Percentiles rank a stretch among this genome's conserved stretches.
Evolutionary conservation across 1,140 invertebrate species (phyloP).

Genomic region (Solen grandis): DNA sequence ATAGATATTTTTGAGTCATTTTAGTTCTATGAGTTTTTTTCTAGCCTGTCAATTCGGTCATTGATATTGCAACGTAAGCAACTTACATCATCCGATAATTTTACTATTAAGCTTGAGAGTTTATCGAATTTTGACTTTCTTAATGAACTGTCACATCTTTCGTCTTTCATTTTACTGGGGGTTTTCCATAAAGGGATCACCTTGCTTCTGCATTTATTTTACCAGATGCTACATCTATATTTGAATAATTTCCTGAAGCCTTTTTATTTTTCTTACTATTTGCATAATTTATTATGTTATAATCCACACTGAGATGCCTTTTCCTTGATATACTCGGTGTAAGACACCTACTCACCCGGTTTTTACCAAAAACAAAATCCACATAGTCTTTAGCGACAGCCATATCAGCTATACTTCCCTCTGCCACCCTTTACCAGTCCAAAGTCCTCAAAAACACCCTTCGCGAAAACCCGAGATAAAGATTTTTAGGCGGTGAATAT

Average conservation of each 20-base stretch:
- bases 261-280: too few species aligned
- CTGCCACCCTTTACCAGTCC: too few species aligned
- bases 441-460: too few species aligned
- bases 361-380: neutral
- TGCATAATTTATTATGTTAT: too few species aligned
- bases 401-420: too few species aligned
- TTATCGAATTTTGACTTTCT: neutral
- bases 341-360: neutral
- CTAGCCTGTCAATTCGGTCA: neutral
- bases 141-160: neutral
- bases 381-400: slow-evolving; percentile 11
- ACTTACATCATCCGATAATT: neutral
- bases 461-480: too few species aligned
- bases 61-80: neutral
- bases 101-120: slow-evolving; percentile 2
- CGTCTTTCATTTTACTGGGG: neutral
- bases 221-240: neutral
- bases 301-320: neutral
- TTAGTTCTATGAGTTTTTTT: neutral
- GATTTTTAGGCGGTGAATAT: too few species aligned
- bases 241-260: neutral
- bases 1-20: neutral
- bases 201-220: neutral
- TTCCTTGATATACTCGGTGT: neutral
- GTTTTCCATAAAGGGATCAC: neutral